These are phyloP conservation scores for Eclectus roratus DNA, from an alignment of 2,113 vertebrate species.

Conservation along the genomic window DNA sequence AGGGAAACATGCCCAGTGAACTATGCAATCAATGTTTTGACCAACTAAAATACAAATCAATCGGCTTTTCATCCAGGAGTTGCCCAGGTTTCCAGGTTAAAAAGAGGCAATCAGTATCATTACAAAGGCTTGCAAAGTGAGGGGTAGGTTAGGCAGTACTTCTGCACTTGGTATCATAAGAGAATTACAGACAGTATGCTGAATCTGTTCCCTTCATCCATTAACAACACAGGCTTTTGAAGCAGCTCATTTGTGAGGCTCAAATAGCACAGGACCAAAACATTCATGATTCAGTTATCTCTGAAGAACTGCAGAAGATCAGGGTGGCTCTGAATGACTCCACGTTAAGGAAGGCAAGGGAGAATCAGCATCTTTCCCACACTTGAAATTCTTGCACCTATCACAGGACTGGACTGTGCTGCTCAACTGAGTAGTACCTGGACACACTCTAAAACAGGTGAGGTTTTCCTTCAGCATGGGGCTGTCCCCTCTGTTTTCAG, in stretches of 20 bases:
- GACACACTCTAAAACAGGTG: neutral
- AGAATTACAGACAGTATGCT: neutral
- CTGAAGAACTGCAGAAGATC: constrained; percentile 5
- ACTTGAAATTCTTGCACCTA: neutral
- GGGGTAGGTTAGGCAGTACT: neutral
- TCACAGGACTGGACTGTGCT: neutral
- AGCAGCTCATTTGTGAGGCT: constrained; percentile 13
- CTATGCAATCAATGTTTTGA: neutral
- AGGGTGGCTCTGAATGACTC: neutral
- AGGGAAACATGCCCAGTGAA: neutral
- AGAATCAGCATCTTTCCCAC: neutral
- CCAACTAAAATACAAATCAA: neutral
- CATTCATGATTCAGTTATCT: neutral
- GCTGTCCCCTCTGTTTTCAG: neutral
- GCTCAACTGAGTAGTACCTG: neutral
- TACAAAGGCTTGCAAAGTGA: neutral
- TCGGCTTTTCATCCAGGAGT: neutral
- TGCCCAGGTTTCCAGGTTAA: neutral
- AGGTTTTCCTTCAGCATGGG: neutral
- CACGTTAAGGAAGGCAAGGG: neutral
- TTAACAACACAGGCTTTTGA: neutral
- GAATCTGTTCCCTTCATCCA: constrained; percentile 9
- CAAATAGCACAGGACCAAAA: neutral
- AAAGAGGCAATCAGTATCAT: neutral
- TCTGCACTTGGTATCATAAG: neutral